phyloP scores from a whole-genome alignment of 1,140 invertebrate species.

The Drosophila burlai region DNA sequence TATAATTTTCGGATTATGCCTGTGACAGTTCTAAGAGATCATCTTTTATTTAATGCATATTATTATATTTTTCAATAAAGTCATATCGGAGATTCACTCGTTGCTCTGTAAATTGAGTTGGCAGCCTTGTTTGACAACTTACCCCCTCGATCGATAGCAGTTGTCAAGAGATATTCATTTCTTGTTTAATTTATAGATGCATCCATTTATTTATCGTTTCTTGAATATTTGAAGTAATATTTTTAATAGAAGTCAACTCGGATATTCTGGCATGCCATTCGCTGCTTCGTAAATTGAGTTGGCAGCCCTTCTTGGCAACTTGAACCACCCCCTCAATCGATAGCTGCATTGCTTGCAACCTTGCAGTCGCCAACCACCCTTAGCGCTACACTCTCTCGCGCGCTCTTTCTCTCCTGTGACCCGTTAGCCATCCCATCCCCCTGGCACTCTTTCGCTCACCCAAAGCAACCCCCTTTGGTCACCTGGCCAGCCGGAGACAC shows the following conservation, averaged over 20 bases:
- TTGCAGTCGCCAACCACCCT: slow-evolving; percentile 62
- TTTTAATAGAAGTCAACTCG: neutral
- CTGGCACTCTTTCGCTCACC: neutral
- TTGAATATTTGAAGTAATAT: neutral
- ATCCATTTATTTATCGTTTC: neutral
- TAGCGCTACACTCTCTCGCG: slow-evolving; percentile 8
- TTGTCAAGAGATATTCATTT: neutral
- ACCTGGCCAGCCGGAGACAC: slow-evolving; percentile 14
- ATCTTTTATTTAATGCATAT: neutral
- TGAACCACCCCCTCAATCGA: slow-evolving; percentile 32
- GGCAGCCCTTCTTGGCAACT: slow-evolving; percentile 49
- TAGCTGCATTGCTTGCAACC: slow-evolving; percentile 72
- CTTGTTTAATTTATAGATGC: neutral
- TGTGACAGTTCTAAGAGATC: neutral
- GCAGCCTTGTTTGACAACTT: too few relatives aligned
- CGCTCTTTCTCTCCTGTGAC: slow-evolving; percentile 3
- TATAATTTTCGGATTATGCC: neutral
- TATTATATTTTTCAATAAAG: too few relatives aligned
- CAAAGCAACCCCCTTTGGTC: slow-evolving; percentile 14
- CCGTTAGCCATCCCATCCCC: slow-evolving; percentile 16
- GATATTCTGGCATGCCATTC: neutral
- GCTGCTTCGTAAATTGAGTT: slow-evolving; percentile 8
- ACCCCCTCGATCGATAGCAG: too few relatives aligned
- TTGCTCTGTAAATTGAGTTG: too few relatives aligned
- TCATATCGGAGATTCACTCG: too few relatives aligned